Conservation (phyloP, 2,888 invertebrate species). For the Mythimna impura region DNA sequence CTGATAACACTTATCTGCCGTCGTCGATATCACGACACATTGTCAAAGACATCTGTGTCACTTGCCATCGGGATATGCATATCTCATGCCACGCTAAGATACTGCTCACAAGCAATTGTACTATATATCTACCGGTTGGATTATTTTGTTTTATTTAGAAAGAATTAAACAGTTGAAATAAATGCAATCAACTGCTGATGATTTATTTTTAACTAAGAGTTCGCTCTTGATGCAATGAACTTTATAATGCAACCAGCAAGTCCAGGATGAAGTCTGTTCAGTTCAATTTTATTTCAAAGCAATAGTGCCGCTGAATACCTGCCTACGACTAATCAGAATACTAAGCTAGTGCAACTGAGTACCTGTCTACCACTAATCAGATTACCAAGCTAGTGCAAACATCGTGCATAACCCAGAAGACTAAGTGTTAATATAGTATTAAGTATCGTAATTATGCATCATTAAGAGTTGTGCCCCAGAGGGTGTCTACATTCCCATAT, state of each 20-base stretch:
- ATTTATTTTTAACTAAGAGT: background rate
- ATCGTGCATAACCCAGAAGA: too few relatives aligned
- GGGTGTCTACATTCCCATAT: conserved; percentile 6
- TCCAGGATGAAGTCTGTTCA: background rate
- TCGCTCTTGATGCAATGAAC: too few relatives aligned
- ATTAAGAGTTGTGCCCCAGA: background rate
- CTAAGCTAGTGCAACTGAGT: background rate
- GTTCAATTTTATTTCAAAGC: too few relatives aligned
- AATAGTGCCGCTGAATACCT: too few relatives aligned
- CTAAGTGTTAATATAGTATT: background rate
- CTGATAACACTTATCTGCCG: conserved; percentile 59
- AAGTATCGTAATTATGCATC: background rate
- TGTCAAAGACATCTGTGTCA: conserved; percentile 56
- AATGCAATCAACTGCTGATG: background rate
- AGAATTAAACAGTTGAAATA: background rate
- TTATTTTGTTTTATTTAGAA: background rate
- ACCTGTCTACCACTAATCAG: too few relatives aligned
- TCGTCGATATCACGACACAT: conserved; percentile 33
- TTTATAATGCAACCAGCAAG: background rate
- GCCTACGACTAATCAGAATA: background rate
- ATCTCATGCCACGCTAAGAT: background rate
- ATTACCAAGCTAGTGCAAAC: too few relatives aligned
- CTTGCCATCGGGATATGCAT: conserved; percentile 23
- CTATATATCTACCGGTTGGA: too few relatives aligned
- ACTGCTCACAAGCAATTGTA: background rate